Conservation (phyloP, 2,113 vertebrate genomes). For the Elephas maximus region DNA sequence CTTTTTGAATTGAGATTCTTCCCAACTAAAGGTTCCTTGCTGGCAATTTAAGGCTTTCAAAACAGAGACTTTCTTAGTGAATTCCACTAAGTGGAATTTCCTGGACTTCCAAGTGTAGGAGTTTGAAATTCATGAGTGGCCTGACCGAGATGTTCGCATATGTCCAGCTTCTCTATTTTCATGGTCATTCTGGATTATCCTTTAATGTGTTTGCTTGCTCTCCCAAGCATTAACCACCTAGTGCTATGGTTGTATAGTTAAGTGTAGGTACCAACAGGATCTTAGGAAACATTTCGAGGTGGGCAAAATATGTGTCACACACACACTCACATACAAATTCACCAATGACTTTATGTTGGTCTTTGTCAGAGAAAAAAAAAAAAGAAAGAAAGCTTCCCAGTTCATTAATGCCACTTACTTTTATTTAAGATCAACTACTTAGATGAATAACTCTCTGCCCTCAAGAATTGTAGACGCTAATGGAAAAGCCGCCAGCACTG, state of each 20-base stretch:
- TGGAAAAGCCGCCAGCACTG: background rate
- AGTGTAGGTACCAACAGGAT: background rate
- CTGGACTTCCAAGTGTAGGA: background rate
- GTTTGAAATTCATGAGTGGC: background rate
- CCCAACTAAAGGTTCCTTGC: conserved; percentile 65
- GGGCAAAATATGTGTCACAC: background rate
- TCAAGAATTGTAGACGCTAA: background rate
- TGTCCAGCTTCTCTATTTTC: background rate
- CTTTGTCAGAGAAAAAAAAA: conserved; percentile 1
- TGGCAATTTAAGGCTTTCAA: conserved; percentile 44
- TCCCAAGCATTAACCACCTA: background rate
- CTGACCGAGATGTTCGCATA: background rate
- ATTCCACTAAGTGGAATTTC: conserved; percentile 30
- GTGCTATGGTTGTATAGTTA: background rate
- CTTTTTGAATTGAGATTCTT: conserved; percentile 66
- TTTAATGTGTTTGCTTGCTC: background rate
- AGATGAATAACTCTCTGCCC: background rate
- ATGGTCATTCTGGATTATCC: background rate
- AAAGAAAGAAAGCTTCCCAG: background rate
- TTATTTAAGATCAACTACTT: conserved; percentile 49
- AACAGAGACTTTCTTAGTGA: background rate
- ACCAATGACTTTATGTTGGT: background rate
- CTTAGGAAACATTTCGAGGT: conserved; percentile 9
- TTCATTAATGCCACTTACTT: background rate
- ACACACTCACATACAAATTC: too few species aligned